Evolutionary conservation across 2,797 vertebrate genomes (phyloP), one percentile per base, ranked within the genome.

Genomic region (Sebastiscus albofasciatus): DNA sequence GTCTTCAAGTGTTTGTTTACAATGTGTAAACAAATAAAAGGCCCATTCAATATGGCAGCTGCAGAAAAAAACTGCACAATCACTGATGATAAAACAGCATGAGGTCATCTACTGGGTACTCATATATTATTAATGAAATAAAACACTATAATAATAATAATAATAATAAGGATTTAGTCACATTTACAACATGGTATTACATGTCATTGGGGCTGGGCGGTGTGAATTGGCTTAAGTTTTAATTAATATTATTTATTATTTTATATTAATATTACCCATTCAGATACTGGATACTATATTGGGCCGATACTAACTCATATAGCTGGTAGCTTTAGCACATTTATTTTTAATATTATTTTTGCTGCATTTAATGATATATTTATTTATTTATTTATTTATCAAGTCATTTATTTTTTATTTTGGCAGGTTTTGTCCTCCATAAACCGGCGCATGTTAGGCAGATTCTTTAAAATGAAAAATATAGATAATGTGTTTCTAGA

Each of bases 21-120:
- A 54, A 1, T 10, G 18, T 67, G 33, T n/a, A 33, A 42, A 46
- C 33, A 62, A 8, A 42, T n/a, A 3, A 11, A 2, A 69, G 26
- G 66, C 65, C 58, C 4, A 13, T 13, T 39, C 27, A 68, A 20
- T 4, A 20, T 55, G 68, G 61, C 54, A 67, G 64, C 27, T 33
- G 36, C 70, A 34, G 18, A 4, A 39, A 75, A 87, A 52, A 39
- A 39, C 36, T 81, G 89, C 84, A 67, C 52, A 1, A 71, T 89
- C 87, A 89, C 72, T 34, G 59, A 49, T 59, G 71, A 10, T 26
- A 16, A 29, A 26, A 67, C 58, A 29, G 2, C 4, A 27, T 56
- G 72, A 87, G 8, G 64, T 70, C 72, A 80, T 69, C 31, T 22
- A 31, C 31, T 26, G 34, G 26, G 14, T 12, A 3, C 2, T 36